Conservation (phyloP, 2,797 vertebrate species). For the Anguilla pacifica region DNA sequence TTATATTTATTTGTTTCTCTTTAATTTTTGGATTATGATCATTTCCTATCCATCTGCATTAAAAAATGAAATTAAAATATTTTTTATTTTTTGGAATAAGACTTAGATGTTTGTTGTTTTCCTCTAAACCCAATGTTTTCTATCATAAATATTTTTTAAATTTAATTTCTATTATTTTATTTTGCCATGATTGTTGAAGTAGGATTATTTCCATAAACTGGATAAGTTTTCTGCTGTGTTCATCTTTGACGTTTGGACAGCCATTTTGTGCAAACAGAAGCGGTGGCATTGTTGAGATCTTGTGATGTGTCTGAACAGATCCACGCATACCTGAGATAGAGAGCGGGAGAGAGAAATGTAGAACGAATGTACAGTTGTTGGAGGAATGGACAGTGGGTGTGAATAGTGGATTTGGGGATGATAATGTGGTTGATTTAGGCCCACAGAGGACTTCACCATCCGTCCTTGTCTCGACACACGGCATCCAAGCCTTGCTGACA, state of each 20-base stretch:
- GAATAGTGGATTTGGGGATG: neutral
- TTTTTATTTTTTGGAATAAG: too few species aligned
- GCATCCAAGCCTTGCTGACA: neutral
- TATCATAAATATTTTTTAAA: too few species aligned
- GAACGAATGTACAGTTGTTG: neutral
- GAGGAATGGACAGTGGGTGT: neutral
- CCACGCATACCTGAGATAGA: neutral
- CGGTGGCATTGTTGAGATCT: neutral
- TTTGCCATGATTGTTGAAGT: too few species aligned
- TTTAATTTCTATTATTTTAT: too few species aligned
- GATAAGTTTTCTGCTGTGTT: neutral
- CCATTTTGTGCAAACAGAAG: neutral
- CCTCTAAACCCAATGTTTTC: too few species aligned
- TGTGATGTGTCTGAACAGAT: neutral
- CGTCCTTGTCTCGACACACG: neutral
- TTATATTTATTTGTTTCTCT: too few species aligned
- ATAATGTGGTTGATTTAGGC: neutral
- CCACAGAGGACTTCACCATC: neutral
- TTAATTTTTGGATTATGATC: too few species aligned
- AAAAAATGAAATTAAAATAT: too few species aligned
- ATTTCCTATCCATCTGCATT: too few species aligned
- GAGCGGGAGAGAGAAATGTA: neutral
- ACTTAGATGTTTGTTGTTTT: too few species aligned
- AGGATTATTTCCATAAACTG: neutral
- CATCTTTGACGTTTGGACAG: neutral